phyloP scores from a whole-genome alignment of 2,797 vertebrate genomes.

The Propithecus perrieri region DNA sequence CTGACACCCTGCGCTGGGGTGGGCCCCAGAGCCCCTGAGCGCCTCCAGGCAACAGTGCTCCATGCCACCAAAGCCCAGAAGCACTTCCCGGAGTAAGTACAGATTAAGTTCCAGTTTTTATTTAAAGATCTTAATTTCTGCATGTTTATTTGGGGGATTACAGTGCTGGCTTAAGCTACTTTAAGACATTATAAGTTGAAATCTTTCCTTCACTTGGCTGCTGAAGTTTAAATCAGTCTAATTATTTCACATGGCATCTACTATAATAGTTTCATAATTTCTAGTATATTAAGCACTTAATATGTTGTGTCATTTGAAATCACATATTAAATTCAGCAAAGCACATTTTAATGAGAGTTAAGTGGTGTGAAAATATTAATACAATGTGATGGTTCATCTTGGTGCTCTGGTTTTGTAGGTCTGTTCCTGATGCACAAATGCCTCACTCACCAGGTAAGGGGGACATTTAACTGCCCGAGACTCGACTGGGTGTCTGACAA shows the following conservation, averaged over 20 bases:
- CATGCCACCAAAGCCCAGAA: not conserved
- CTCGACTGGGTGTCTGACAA: not conserved
- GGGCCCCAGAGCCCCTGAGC: not conserved
- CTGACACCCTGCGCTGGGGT: not conserved
- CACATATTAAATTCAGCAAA: slow-evolving; percentile 89
- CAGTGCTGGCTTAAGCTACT: slow-evolving; percentile 56
- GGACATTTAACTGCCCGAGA: not conserved
- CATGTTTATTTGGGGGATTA: slow-evolving; percentile 65
- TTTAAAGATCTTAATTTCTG: slow-evolving; percentile 70
- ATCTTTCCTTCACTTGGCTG: slow-evolving; percentile 78
- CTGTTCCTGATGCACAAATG: not conserved
- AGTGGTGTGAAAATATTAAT: slow-evolving; percentile 87
- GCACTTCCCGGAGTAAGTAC: not conserved
- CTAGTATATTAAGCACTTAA: slow-evolving; percentile 92
- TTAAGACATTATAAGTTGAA: slow-evolving; percentile 58
- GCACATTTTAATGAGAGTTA: slow-evolving; percentile 90
- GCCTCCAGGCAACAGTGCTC: not conserved
- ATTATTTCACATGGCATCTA: slow-evolving; percentile 87
- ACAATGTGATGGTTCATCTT: slow-evolving; percentile 64
- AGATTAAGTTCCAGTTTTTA: slow-evolving; percentile 71
- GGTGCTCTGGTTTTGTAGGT: not conserved
- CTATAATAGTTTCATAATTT: slow-evolving; percentile 89
- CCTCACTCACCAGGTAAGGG: slow-evolving; percentile 53
- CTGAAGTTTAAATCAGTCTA: slow-evolving; percentile 86
- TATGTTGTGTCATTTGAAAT: slow-evolving; percentile 90